A percentile compares a stretch with the other conserved stretches of the same genome.
phyloP scores from a whole-genome alignment of 2,797 vertebrate genomes.

The Siniperca scherzeri region DNA sequence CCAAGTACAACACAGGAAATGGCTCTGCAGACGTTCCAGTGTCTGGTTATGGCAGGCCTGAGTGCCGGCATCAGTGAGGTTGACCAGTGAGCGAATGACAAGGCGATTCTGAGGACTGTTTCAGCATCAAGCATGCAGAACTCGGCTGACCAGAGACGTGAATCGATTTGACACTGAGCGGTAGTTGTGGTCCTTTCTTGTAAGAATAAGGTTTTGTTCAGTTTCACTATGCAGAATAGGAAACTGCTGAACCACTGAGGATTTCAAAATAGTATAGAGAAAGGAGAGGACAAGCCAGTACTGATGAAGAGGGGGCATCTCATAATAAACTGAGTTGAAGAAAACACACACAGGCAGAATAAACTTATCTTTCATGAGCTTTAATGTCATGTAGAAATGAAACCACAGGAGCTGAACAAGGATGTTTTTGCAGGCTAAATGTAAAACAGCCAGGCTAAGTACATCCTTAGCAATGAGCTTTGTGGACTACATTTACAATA shows the following conservation, averaged over 20 bases:
- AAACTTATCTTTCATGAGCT: constrained; percentile 24
- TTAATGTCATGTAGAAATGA: constrained; percentile 54
- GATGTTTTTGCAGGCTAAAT: constrained; percentile 61
- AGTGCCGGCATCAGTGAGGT: constrained; percentile 59
- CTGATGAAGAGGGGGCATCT: constrained; percentile 11
- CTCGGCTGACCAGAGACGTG: constrained; percentile 50
- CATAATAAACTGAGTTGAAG: constrained; percentile 40
- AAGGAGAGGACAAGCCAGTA: constrained; percentile 23
- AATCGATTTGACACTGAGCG: constrained; percentile 60
- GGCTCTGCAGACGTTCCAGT: constrained; percentile 54
- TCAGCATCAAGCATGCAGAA: constrained; percentile 51
- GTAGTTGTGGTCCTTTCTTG: constrained; percentile 49
- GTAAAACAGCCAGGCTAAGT: constrained; percentile 65
- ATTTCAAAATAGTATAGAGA: constrained; percentile 33
- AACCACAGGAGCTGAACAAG: constrained; percentile 29
- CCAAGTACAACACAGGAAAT: constrained; percentile 77
- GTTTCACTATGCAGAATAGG: constrained; percentile 19
- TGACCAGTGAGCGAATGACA: constrained; percentile 54
- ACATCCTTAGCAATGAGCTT: constrained; percentile 65
- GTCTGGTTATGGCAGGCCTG: constrained; percentile 62
- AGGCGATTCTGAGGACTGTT: constrained; percentile 49
- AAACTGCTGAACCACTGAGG: constrained; percentile 49
- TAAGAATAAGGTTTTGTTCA: constrained; percentile 60
- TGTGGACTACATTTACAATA: constrained; percentile 75
- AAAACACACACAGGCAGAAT: constrained; percentile 27